Evolutionary conservation across 2,888 invertebrate species (phyloP).

Genomic region (Baronia brevicornis): DNA sequence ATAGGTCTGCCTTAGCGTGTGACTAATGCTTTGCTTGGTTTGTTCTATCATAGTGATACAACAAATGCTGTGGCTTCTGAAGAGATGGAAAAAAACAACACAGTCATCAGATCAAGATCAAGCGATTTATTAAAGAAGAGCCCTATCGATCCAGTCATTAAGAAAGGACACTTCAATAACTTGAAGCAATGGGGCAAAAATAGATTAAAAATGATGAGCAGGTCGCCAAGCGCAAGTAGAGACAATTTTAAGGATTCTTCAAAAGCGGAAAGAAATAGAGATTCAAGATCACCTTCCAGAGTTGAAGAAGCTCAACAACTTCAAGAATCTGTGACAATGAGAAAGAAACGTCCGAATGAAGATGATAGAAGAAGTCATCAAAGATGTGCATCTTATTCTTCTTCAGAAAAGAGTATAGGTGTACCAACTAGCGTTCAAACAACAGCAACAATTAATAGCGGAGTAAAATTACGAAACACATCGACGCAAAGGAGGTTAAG

Average conservation of each 20-base stretch:
- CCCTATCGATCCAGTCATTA: slow-evolving; percentile 71
- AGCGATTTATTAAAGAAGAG: slow-evolving; percentile 85
- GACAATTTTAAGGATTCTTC: slow-evolving; percentile 61
- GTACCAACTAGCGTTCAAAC: slow-evolving; percentile 69
- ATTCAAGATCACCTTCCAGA: slow-evolving; percentile 51
- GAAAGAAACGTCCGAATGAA: slow-evolving; percentile 75
- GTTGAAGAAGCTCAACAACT: slow-evolving; percentile 76
- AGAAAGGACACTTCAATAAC: slow-evolving; percentile 84
- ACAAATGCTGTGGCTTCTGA: slow-evolving; percentile 70
- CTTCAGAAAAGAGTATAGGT: slow-evolving; percentile 82
- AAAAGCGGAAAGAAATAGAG: slow-evolving; percentile 55
- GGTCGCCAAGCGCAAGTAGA: slow-evolving; percentile 75
- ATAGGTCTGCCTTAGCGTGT: slow-evolving; percentile 71
- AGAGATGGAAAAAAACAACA: slow-evolving; percentile 66
- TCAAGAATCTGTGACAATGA: slow-evolving; percentile 80
- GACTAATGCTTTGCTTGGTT: slow-evolving; percentile 77
- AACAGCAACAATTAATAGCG: slow-evolving; percentile 73
- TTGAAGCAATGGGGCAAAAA: slow-evolving; percentile 91
- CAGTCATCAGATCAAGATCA: slow-evolving; percentile 81
- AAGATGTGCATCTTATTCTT: slow-evolving; percentile 86
- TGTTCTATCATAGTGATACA: slow-evolving; percentile 73
- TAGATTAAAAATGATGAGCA: slow-evolving; percentile 83
- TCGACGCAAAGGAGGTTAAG: slow-evolving; percentile 82
- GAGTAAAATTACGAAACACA: slow-evolving; percentile 86
- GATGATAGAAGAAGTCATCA: slow-evolving; percentile 83